Base-by-base conservation (phyloP, 2,113 vertebrate genomes). In the Calyptomena viridis region DNA sequence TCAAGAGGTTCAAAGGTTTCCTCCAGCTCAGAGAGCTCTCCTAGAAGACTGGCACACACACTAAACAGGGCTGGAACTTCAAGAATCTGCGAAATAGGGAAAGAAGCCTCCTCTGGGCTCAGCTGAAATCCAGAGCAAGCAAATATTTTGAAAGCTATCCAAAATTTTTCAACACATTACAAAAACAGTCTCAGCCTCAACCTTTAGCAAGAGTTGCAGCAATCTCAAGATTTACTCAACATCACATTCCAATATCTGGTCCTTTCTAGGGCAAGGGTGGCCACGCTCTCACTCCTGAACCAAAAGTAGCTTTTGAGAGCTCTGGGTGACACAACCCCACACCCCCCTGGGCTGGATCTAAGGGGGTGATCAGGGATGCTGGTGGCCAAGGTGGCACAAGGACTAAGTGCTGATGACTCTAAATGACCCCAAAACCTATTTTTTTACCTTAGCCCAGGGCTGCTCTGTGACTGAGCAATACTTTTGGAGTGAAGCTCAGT, bases 191-290 rank as follows among this genome's bases (percentile, higher is more conserved):
- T 14, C 4, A 47, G 91, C 82, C 82, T 63, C 58, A 47, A 19
- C 83, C 93, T 94, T 64, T 3, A 88, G 87, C 82, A 55, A 6
- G 75, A 86, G 55, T 94, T 95, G 71, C 87, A 40, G 82, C 92
- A 94, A 88, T 86, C 35, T 14, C 21, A 63, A 67, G 84, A 28
- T 90, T 95, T 95, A 74, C 94, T 94, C 93, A 88, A 94, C 21
- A 21, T 44, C 7, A 2, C 39, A 69, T 95, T 94, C 80, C 75
- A 37, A 0, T 18, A 52, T 33, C 74, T 86, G 87, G 78, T 37
- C 14, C 13, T 91, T 88, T 90, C 42, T 33, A 67, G 94, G 95
- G 92, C 50, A 97, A 84, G 30, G 90, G 94, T 84, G 62, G 63
- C 66, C 47, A 35, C 0, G 2, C n/a, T 53, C 8, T 62, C 25